Evolutionary conservation across 1,140 invertebrate genomes (phyloP), one percentile per base, ranked within the genome.

Genomic region (Scaptomyza montana): DNA sequence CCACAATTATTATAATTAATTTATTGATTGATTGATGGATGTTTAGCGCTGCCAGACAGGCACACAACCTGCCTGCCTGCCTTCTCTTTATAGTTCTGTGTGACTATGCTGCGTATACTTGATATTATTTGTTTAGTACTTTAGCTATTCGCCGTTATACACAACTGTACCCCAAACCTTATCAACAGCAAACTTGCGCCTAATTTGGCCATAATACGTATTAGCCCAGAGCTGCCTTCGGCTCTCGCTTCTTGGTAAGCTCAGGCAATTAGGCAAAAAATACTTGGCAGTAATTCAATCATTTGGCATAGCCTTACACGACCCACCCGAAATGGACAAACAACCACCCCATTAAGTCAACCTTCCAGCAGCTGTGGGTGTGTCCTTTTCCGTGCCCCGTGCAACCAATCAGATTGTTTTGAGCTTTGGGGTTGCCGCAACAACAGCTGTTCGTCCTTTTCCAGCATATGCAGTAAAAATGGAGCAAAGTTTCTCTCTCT

Each of bases 1-100:
- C 90, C 90, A 90, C 90, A 91, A 91, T 91, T 90, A 91, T 91
- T 91, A 78, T 91, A 91, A 91, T 91, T 91, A 91, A 91, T 86
- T 91, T 91, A 90, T 90, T 75, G 80, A 78, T 78, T 75, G 74
- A 81, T 66, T 73, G 55, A 28, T 61, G 60, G 45, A 25, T 25
- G 21, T 61, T 30, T 49, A 60, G 61, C 56, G 61, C 46, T 21
- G 46, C 61, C 68, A 45, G 47, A 50, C 65, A 57, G 33, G 6
- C 33, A 36, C 6, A 36, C 33, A 36, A 36, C 7, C 33, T 36
- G 33, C 7, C 5, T 49, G 33, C 43, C 25, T 47, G 45, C 2
- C 5, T n/a, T 46, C 16, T 56, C 10, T 5, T 2, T 47, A 10
- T 49, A 16, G 0, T 1, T 16, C 8, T 41, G 16, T 6, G 25